Conservation (phyloP, 1,140 invertebrate species). For the Matsumurasca onukii region DNA sequence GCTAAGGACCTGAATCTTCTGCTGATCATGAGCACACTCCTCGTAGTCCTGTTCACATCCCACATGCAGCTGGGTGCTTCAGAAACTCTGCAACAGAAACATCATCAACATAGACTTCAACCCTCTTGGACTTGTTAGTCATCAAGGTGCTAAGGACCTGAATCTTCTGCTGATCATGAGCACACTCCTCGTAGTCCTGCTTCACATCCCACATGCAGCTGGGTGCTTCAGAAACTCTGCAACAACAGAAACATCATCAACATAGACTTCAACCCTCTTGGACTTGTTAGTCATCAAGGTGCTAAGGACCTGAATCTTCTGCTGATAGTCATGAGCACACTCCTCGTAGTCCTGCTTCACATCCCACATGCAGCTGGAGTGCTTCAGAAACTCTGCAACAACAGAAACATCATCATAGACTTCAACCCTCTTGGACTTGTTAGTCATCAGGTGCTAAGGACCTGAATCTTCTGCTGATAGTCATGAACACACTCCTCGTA, state of each 20-base stretch:
- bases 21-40: no score
- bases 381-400: conserved; percentile 68
- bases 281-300: conserved; percentile 31
- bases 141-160: conserved; percentile 42
- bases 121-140: conserved; percentile 2
- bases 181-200: conserved; percentile 65
- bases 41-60: no score
- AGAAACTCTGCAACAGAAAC: no score
- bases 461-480: conserved; percentile 61
- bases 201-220: conserved; percentile 67
- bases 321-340: conserved; percentile 64
- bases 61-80: no score
- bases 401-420: no score
- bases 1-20: no score
- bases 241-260: no score
- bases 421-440: no score
- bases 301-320: conserved; percentile 52
- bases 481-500: conserved; percentile 65
- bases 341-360: conserved; percentile 65
- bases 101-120: no score
- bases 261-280: no score
- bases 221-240: conserved; percentile 67
- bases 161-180: conserved; percentile 60
- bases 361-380: conserved; percentile 67
- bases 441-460: conserved; percentile 38